These are phyloP conservation scores for Cyphomyrus discorhynchus DNA, from an alignment of 2,113 vertebrate species.

Conservation along the genomic window DNA sequence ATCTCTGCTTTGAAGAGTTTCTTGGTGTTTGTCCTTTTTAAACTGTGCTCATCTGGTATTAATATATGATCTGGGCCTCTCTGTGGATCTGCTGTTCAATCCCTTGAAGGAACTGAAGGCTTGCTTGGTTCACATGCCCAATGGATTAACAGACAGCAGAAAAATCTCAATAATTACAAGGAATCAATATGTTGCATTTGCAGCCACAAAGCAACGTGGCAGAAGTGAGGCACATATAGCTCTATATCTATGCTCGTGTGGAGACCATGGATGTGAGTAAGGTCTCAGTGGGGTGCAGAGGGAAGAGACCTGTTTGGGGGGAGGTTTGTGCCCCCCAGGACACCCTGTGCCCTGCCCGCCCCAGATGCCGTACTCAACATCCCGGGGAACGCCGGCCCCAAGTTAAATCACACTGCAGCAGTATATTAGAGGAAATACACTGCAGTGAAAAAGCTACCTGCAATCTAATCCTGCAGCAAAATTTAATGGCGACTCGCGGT, in stretches of 20 bases:
- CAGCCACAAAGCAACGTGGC: neutral
- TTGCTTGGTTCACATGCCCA: neutral
- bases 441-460: constrained; percentile 7
- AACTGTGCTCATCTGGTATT: neutral
- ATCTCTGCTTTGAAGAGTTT: neutral
- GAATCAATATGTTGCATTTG: neutral
- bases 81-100: neutral
- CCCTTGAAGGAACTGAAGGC: neutral
- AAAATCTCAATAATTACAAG: neutral
- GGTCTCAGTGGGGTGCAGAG: neutral
- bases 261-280: neutral
- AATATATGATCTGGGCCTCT: neutral
- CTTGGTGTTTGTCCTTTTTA: neutral
- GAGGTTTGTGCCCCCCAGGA: neutral
- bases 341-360: neutral
- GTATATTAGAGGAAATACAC: constrained; percentile 26
- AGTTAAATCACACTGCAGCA: constrained; percentile 33
- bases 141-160: neutral
- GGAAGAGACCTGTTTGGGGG: neutral
- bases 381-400: constrained; percentile 29
- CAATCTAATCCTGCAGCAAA: constrained; percentile 38
- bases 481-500: constrained; percentile 35
- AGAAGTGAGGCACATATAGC: neutral
- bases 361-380: neutral
- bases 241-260: neutral